These are phyloP conservation scores for Lepidotrigona ventralis DNA, from an alignment of 1,140 invertebrate genomes.

Conservation along the genomic window DNA sequence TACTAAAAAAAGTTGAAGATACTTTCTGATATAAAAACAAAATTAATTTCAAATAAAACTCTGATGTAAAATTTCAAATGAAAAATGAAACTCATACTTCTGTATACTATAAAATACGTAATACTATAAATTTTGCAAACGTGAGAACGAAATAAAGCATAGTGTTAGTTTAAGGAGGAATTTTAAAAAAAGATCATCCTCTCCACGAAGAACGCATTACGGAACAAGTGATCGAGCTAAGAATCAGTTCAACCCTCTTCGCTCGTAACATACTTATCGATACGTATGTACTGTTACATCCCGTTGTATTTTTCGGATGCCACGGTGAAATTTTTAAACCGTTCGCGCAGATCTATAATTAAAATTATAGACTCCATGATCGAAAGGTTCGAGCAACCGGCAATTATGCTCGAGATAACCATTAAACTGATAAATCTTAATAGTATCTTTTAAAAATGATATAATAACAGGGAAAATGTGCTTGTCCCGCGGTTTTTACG, in stretches of 20 bases:
- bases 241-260: background rate
- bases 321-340: background rate
- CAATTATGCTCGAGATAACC: constrained; percentile 31
- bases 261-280: background rate
- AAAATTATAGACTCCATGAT: constrained; percentile 39
- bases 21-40: too few species aligned
- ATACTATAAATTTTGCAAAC: too few species aligned
- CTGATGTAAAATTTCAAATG: too few species aligned
- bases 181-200: background rate
- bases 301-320: background rate
- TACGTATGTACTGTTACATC: background rate
- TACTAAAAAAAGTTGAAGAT: too few species aligned
- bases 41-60: too few species aligned
- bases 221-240: background rate
- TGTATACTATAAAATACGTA: too few species aligned
- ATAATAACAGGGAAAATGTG: constrained; percentile 41
- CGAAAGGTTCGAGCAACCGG: constrained; percentile 12
- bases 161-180: background rate
- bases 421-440: constrained; percentile 34
- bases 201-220: background rate
- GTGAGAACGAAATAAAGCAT: too few species aligned
- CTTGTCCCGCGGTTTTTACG: constrained; percentile 10
- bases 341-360: constrained; percentile 14
- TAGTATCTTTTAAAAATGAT: constrained; percentile 39
- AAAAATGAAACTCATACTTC: too few species aligned